Evolutionary conservation across 1,140 invertebrate genomes (phyloP), one percentile per base, ranked within the genome.

Genomic region (Centruroides sculpturatus): DNA sequence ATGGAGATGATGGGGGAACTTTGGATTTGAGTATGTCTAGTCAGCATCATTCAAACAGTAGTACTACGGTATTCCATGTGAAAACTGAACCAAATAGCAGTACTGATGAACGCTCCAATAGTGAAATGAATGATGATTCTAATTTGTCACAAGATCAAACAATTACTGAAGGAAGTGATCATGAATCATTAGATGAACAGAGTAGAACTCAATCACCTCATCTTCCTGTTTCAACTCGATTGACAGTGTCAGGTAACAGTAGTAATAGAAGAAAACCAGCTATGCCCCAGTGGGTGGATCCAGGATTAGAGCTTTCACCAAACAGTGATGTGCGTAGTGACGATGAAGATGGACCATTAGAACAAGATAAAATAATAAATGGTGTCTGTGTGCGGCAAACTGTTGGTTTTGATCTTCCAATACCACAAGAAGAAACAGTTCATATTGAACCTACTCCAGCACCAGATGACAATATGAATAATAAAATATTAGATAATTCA

Each of bases 271-370:
- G 93, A 60, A 98, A 97, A 76, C 89, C 92, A 0, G 90, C 90
- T 0, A 90, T 92, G 48, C 94, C 94, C 1, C 92, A 97, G 75
- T 96, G 93, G 89, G 91, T 97, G 0, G 94, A 94, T 73, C 92
- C 90, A 3, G 72, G 71, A 9, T 66, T 58, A 36, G 64, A 67
- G 6, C 66, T 65, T 55, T 60, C 65, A 13, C 35, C 48, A 34
- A 41, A 41, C 8, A 59, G 64, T 12, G 55, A 55, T 10, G 56
- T 51, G 1, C 62, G 62, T 34, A 41, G 41, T 41, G 41, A 41
- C 8, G 56, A 65, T 10, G 62, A 66, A n/a, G 41, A 41, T 41
- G 41, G 41, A 6, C 41, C 41, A 6, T 41, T 41, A 41, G 60
- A 62, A 34, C 49, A 62, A 36, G 59, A 60, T 34, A 60, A 61